Percentiles rank a stretch among this genome's conserved stretches.
phyloP scores from a whole-genome alignment of 2,888 invertebrate genomes.

The Drosophila emarginata region DNA sequence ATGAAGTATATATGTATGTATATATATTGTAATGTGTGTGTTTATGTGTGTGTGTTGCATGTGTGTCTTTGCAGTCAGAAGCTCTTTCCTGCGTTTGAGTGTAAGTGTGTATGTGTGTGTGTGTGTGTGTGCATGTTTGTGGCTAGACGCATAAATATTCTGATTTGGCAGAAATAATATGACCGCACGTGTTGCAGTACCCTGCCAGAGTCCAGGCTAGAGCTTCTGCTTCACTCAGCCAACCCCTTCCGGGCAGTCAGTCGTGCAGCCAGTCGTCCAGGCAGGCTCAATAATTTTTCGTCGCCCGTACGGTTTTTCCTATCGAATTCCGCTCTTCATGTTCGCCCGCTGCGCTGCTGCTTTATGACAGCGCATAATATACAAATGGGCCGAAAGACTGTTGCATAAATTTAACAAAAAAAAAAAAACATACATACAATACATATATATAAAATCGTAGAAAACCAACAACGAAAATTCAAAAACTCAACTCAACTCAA shows the following conservation, averaged over 20 bases:
- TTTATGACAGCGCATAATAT: constrained; percentile 76
- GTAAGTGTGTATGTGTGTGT: constrained; percentile 4
- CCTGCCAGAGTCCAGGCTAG: constrained; percentile 24
- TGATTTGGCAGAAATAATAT: constrained; percentile 79
- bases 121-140: constrained; percentile 39
- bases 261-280: constrained; percentile 5
- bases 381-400: constrained; percentile 76
- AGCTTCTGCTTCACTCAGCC: neutral
- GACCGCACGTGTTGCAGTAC: constrained; percentile 67
- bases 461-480: constrained; percentile 17
- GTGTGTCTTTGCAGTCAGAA: neutral
- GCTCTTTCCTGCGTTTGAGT: neutral
- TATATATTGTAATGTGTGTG: neutral
- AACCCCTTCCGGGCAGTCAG: constrained; percentile 20
- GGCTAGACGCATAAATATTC: constrained; percentile 80
- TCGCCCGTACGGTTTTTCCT: constrained; percentile 36
- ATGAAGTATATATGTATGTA: neutral
- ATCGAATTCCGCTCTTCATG: constrained; percentile 33
- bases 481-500: constrained; percentile 4
- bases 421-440: neutral
- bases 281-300: constrained; percentile 63
- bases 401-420: constrained; percentile 66
- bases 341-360: constrained; percentile 55
- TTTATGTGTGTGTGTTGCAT: constrained; percentile 15
- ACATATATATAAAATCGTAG: constrained; percentile 12